Conservation (phyloP, 2,113 vertebrate genomes). For the Motacilla alba region DNA sequence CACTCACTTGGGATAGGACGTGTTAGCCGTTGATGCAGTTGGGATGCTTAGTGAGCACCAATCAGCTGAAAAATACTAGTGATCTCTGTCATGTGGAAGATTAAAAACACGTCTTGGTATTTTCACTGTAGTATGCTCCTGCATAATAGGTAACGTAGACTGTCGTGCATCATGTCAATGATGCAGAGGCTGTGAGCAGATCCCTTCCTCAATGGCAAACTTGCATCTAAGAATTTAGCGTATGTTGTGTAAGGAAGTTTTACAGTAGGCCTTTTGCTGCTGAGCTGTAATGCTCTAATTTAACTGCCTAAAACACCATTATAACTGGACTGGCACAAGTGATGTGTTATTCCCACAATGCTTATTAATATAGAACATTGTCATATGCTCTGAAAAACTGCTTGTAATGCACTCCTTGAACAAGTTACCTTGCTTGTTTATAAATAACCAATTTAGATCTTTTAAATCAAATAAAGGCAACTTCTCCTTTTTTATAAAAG, state of each 20-base stretch:
- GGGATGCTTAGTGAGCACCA: neutral
- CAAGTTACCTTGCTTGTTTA: neutral
- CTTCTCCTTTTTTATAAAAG: neutral
- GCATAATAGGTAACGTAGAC: neutral
- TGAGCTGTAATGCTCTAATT: neutral
- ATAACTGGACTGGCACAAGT: neutral
- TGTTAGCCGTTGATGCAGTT: neutral
- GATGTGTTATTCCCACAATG: neutral
- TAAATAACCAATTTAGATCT: neutral
- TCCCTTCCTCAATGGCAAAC: neutral
- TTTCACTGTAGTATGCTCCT: neutral
- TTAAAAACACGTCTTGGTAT: neutral
- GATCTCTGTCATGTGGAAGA: neutral
- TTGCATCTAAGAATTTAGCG: neutral
- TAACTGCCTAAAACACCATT: neutral
- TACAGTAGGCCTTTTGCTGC: neutral
- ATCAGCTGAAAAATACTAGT: neutral
- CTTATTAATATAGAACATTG: neutral
- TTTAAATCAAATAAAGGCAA: neutral
- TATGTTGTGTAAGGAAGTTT: neutral
- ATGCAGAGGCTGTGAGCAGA: neutral
- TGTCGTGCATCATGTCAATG: neutral
- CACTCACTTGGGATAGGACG: neutral
- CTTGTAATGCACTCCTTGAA: neutral
- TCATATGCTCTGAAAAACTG: neutral